These are phyloP conservation scores for Ptychoptera albimana DNA, from an alignment of 2,888 invertebrate species.

Conservation along the genomic window DNA sequence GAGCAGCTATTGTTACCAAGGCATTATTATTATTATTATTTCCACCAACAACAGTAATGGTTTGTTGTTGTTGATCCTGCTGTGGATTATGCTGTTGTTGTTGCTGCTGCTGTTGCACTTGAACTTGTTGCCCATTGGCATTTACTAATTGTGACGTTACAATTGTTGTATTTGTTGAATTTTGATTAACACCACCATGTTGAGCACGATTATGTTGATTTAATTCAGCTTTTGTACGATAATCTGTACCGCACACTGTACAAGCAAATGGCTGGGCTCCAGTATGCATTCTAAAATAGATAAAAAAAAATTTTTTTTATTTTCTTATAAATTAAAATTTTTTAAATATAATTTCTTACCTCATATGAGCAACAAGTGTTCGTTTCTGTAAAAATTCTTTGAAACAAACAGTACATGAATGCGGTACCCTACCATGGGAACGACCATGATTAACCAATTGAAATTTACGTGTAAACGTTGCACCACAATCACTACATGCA, in stretches of 20 bases:
- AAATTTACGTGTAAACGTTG: slow-evolving; percentile 71
- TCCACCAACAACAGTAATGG: slow-evolving; percentile 30
- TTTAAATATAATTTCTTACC: slow-evolving; percentile 29
- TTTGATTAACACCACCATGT: slow-evolving; percentile 32
- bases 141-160: slow-evolving; percentile 12
- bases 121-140: slow-evolving; percentile 7
- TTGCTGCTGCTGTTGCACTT: slow-evolving; percentile 28
- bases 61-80: slow-evolving; percentile 26
- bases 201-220: slow-evolving; percentile 47
- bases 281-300: slow-evolving; percentile 43
- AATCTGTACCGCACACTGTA: slow-evolving; percentile 60
- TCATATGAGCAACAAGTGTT: slow-evolving; percentile 66
- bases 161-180: slow-evolving; percentile 27
- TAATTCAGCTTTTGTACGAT: slow-evolving; percentile 52
- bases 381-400: slow-evolving; percentile 76
- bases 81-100: slow-evolving; percentile 26
- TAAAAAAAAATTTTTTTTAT: too few relatives aligned
- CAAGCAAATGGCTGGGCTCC: slow-evolving; percentile 60
- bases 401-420: slow-evolving; percentile 66
- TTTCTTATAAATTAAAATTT: too few relatives aligned
- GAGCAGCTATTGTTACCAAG: slow-evolving; percentile 25
- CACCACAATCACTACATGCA: slow-evolving; percentile 80
- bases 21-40: slow-evolving; percentile 19
- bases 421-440: slow-evolving; percentile 64
- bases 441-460: slow-evolving; percentile 72